Conservation (phyloP, 2,888 invertebrate species). For the Eupeodes latifasciatus region DNA sequence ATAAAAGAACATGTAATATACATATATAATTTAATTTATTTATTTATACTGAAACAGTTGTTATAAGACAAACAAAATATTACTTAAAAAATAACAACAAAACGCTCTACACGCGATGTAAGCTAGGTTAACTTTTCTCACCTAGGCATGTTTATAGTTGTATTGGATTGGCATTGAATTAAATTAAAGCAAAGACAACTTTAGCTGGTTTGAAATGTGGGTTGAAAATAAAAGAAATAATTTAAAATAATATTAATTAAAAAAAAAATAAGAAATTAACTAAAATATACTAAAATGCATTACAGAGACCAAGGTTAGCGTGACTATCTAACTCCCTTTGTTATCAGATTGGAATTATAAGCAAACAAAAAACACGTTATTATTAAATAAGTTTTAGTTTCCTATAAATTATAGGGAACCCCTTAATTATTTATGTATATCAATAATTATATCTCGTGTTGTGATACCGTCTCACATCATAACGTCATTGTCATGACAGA, state of each 20-base stretch:
- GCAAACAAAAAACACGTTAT: too few species aligned
- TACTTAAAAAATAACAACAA: not conserved
- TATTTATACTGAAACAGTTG: not conserved
- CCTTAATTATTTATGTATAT: too few species aligned
- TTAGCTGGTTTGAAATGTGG: not conserved
- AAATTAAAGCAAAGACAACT: not conserved
- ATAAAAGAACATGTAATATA: not conserved
- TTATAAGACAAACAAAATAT: not conserved
- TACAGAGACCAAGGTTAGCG: too few species aligned
- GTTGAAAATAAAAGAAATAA: not conserved
- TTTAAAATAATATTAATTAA: not conserved
- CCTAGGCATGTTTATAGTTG: not conserved
- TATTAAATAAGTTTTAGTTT: too few species aligned
- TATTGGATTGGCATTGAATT: not conserved
- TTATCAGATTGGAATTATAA: too few species aligned
- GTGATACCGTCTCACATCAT: too few species aligned
- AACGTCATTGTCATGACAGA: too few species aligned
- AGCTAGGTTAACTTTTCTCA: not conserved
- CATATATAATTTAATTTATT: too few species aligned
- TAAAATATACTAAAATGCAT: too few species aligned
- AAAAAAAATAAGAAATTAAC: not conserved
- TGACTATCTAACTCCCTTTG: too few species aligned
- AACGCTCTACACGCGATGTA: not conserved
- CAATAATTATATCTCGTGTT: too few species aligned
- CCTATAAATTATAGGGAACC: too few species aligned